These are phyloP conservation scores for Phrynosoma platyrhinos DNA, from an alignment of 2,113 vertebrate genomes.

Conservation along the genomic window DNA sequence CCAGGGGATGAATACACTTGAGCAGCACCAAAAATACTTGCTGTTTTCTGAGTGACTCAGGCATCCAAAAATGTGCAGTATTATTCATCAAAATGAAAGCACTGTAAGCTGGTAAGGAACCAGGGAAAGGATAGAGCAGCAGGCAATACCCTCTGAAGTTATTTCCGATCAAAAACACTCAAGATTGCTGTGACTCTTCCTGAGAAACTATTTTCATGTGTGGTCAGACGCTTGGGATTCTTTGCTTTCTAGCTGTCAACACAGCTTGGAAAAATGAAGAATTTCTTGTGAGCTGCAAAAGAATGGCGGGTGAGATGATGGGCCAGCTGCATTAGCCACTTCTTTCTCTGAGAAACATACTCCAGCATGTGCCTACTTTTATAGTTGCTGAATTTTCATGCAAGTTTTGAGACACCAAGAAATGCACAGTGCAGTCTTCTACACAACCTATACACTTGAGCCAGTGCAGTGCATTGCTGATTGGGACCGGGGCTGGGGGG, in stretches of 20 bases:
- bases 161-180: constrained; percentile 5
- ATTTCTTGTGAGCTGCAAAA: constrained; percentile 37
- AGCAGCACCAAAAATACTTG: constrained; percentile 39
- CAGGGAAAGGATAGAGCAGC: constrained; percentile 36
- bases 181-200: not conserved
- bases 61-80: constrained; percentile 45
- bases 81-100: constrained; percentile 35
- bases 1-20: constrained; percentile 60
- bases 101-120: not conserved
- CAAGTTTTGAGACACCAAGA: not conserved
- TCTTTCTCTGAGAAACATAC: not conserved
- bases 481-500: too few species aligned
- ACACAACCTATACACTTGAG: not conserved
- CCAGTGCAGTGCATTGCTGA: not conserved
- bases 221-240: not conserved
- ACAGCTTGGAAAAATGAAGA: constrained; percentile 49
- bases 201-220: not conserved
- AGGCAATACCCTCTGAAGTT: constrained; percentile 5
- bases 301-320: not conserved
- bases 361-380: not conserved
- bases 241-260: not conserved
- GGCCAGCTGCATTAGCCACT: not conserved
- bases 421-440: not conserved
- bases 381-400: not conserved
- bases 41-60: constrained; percentile 52